Conservation (phyloP, 2,888 invertebrate species). For the Drosophila nr. perissopoda region DNA sequence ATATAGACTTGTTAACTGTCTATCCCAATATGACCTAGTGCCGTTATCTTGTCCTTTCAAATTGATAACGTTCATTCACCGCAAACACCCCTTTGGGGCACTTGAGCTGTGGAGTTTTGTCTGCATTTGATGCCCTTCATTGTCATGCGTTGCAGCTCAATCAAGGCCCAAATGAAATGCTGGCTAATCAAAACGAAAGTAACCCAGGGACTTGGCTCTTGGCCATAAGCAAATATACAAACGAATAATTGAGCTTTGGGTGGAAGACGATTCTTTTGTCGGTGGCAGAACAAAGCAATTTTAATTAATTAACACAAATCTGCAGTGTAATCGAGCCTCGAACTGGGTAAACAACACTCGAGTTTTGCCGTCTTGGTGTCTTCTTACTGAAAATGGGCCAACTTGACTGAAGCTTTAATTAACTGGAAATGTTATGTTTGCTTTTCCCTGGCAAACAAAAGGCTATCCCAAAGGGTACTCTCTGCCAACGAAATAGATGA, state of each 20-base stretch:
- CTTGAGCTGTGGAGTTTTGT: constrained; percentile 15
- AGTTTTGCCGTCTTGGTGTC: constrained; percentile 22
- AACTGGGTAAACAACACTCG: constrained; percentile 45
- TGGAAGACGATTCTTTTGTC: constrained; percentile 40
- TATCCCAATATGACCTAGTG: neutral
- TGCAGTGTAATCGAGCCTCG: constrained; percentile 70
- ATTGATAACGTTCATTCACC: constrained; percentile 38
- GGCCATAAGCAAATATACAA: constrained; percentile 29
- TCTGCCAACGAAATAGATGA: constrained; percentile 37
- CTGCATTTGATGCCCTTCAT: constrained; percentile 39
- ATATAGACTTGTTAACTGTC: neutral
- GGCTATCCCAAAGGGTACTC: constrained; percentile 37
- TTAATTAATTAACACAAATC: constrained; percentile 81
- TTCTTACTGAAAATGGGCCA: constrained; percentile 48
- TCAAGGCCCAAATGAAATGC: constrained; percentile 11
- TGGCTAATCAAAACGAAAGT: constrained; percentile 32
- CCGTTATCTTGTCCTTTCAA: constrained; percentile 11
- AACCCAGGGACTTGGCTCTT: constrained; percentile 15
- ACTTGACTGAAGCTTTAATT: constrained; percentile 80
- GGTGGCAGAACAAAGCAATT: constrained; percentile 44
- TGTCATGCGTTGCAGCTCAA: constrained; percentile 5
- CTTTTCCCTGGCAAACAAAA: constrained; percentile 57
- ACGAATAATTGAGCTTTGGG: constrained; percentile 17
- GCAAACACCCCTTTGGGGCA: neutral
- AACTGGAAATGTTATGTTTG: constrained; percentile 80